These are phyloP conservation scores for Agrochola macilenta DNA, from an alignment of 2,888 invertebrate genomes.

Conservation along the genomic window DNA sequence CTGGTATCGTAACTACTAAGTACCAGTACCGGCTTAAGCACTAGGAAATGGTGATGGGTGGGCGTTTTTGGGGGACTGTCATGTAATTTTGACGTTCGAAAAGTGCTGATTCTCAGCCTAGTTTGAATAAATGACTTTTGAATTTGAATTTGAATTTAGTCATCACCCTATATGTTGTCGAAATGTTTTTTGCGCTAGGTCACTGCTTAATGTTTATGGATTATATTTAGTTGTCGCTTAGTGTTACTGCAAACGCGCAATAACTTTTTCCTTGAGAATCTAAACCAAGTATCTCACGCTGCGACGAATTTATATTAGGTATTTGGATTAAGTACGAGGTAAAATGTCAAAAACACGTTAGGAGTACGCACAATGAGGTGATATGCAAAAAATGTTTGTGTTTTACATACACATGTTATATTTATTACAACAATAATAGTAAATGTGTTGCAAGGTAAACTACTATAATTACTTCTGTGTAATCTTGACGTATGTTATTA, in stretches of 20 bases:
- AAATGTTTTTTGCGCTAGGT: too few relatives aligned
- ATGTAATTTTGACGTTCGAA: too few relatives aligned
- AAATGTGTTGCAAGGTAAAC: conserved; percentile 37
- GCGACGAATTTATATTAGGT: not conserved
- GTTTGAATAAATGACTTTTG: too few relatives aligned
- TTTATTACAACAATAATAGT: not conserved
- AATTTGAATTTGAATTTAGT: too few relatives aligned
- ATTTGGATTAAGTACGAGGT: not conserved
- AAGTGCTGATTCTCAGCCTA: too few relatives aligned
- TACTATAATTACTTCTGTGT: conserved; percentile 15
- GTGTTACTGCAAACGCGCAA: not conserved
- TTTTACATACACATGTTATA: not conserved
- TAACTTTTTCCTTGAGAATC: not conserved
- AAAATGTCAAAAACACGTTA: not conserved
- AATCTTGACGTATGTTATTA: not conserved
- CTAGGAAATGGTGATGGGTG: too few relatives aligned
- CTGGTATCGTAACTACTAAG: too few relatives aligned
- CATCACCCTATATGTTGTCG: too few relatives aligned
- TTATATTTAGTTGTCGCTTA: not conserved
- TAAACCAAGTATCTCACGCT: not conserved
- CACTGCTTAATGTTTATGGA: too few relatives aligned
- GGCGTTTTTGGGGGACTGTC: too few relatives aligned
- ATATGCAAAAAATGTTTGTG: not conserved
- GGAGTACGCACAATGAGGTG: not conserved
- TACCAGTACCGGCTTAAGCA: too few relatives aligned